phyloP scores from a whole-genome alignment of 1,140 invertebrate species.

The Cyrtorhinus lividipennis region DNA sequence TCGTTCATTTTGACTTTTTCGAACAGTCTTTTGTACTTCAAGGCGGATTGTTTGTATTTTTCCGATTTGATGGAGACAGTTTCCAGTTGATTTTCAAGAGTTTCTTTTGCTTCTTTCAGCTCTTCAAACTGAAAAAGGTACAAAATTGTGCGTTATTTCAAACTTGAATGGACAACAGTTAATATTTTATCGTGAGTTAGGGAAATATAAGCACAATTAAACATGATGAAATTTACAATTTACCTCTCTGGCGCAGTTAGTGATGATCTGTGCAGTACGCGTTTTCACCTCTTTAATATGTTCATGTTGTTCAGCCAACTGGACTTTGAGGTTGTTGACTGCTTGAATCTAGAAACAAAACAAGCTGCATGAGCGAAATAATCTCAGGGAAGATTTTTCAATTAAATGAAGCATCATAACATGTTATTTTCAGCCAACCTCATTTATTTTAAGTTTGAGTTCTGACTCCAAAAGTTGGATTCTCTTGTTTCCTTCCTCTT shows the following conservation, averaged over 20 bases:
- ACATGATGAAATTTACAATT: too few species aligned
- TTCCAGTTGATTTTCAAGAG: background rate
- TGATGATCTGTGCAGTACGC: background rate
- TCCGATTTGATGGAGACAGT: background rate
- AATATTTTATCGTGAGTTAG: background rate
- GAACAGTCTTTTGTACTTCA: constrained; percentile 2
- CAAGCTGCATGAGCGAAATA: too few species aligned
- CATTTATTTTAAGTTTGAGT: background rate
- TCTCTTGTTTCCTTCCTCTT: background rate
- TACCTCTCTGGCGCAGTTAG: constrained; percentile 15
- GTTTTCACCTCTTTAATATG: constrained; percentile 7
- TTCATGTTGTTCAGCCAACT: background rate
- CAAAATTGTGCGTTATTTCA: constrained; percentile 1
- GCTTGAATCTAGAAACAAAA: background rate
- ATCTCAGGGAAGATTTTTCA: too few species aligned
- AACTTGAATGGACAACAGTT: background rate
- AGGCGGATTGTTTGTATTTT: background rate
- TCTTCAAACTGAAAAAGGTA: constrained; percentile 4
- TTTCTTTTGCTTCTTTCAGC: background rate
- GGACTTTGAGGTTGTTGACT: background rate
- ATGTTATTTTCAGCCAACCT: too few species aligned
- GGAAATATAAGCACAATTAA: background rate
- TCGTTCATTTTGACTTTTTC: constrained; percentile 7
- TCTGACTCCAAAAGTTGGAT: background rate
- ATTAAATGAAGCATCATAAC: too few species aligned